Percentiles rank a stretch among this genome's conserved stretches.
Evolutionary conservation across 1,140 invertebrate genomes (phyloP).

Genomic region (Thaumatotibia leucotreta): DNA sequence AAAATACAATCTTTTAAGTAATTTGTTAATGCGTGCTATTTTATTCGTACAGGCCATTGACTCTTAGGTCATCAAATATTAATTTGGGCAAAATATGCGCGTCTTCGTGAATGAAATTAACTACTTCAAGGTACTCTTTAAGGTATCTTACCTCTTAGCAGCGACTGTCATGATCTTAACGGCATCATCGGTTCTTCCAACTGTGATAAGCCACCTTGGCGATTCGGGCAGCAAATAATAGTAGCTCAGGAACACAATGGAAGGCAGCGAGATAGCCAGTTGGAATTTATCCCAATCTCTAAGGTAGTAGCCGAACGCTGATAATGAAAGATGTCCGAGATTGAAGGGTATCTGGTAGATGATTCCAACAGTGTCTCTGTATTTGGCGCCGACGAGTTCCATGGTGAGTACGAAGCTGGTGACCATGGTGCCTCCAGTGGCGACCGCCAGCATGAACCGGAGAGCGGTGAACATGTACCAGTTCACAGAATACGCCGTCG

Average conservation of each 20-base stretch:
- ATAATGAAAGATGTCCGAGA: conserved; percentile 80
- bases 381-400: conserved; percentile 84
- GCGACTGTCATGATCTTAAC: conserved; percentile 82
- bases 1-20: neutral
- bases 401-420: conserved; percentile 86
- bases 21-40: neutral
- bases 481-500: conserved; percentile 81
- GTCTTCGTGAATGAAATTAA: too few relatives aligned
- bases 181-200: conserved; percentile 83
- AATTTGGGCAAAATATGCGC: too few relatives aligned
- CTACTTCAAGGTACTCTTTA: too few relatives aligned
- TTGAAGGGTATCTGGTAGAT: conserved; percentile 85
- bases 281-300: conserved; percentile 85
- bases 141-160: conserved; percentile 74
- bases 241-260: conserved; percentile 83
- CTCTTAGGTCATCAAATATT: too few relatives aligned
- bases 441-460: conserved; percentile 83
- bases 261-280: conserved; percentile 84
- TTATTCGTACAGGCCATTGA: neutral
- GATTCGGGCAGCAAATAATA: conserved; percentile 89
- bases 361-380: conserved; percentile 83
- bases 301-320: conserved; percentile 80
- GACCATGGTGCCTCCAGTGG: conserved; percentile 86
- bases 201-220: conserved; percentile 87
- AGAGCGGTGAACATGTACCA: conserved; percentile 83